Evolutionary conservation across 64 coral and sea anemone genomes (phyloP).

Genomic region (Actinia equina): DNA sequence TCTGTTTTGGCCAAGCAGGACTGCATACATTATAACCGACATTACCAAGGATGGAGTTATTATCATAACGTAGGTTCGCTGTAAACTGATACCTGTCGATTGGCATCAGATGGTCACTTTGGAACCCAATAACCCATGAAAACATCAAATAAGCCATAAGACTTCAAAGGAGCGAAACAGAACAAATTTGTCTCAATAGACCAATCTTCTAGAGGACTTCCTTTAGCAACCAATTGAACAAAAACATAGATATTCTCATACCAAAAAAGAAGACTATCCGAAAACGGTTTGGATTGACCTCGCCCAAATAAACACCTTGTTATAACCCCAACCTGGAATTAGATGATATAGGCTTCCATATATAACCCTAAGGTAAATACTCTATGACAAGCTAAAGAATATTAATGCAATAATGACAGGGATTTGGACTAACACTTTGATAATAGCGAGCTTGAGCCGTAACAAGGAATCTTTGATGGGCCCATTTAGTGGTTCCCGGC

Average conservation of each 20-base stretch:
- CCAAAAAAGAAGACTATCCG: background rate
- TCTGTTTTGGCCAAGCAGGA: background rate
- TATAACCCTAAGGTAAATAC: background rate
- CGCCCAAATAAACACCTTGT: background rate
- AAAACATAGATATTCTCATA: background rate
- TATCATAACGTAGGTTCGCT: background rate
- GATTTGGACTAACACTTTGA: background rate
- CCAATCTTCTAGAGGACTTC: background rate
- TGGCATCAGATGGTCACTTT: slow-evolving; percentile 5
- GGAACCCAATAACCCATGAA: background rate
- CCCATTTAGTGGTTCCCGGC: background rate
- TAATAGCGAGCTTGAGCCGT: background rate
- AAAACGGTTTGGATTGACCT: background rate
- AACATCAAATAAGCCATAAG: background rate
- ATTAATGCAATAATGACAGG: background rate
- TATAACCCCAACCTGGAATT: background rate
- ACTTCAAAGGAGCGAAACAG: background rate
- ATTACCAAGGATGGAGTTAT: background rate
- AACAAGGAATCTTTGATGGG: background rate
- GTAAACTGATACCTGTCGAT: background rate
- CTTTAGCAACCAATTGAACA: background rate
- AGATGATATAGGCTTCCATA: background rate
- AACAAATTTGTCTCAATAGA: background rate
- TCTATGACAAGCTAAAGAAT: background rate
- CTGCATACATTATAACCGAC: background rate